phyloP scores from a whole-genome alignment of 2,797 vertebrate species.

The Notamacropus eugenii region DNA sequence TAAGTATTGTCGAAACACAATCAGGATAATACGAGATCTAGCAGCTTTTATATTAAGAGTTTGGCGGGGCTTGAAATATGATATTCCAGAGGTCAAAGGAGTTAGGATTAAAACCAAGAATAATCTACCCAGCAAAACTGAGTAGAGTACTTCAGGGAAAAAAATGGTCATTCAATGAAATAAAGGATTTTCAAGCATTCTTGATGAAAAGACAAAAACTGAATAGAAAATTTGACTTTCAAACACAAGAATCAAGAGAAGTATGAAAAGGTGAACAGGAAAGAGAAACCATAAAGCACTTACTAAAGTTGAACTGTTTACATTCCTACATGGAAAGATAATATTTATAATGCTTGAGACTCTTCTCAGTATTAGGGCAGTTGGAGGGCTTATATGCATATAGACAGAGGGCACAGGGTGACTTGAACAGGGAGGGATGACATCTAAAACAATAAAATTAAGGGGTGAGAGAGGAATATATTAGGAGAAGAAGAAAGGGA shows the following conservation, averaged over 20 bases:
- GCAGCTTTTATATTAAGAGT: neutral
- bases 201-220: neutral
- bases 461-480: too few species aligned
- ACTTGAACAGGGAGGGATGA: too few species aligned
- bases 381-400: neutral
- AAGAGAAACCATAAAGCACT: neutral
- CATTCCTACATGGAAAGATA: neutral
- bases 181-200: neutral
- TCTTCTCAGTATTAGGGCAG: neutral
- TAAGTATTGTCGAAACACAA: neutral
- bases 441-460: too few species aligned
- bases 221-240: neutral
- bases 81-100: neutral
- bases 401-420: neutral
- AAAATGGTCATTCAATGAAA: neutral
- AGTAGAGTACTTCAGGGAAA: neutral
- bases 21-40: neutral
- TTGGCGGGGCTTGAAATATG: neutral
- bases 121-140: neutral
- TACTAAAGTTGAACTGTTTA: neutral
- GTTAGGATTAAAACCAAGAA: neutral
- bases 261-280: neutral
- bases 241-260: neutral
- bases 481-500: too few species aligned
- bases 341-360: neutral